Conservation (phyloP, 2,888 invertebrate species). For the Macaria liturata region DNA sequence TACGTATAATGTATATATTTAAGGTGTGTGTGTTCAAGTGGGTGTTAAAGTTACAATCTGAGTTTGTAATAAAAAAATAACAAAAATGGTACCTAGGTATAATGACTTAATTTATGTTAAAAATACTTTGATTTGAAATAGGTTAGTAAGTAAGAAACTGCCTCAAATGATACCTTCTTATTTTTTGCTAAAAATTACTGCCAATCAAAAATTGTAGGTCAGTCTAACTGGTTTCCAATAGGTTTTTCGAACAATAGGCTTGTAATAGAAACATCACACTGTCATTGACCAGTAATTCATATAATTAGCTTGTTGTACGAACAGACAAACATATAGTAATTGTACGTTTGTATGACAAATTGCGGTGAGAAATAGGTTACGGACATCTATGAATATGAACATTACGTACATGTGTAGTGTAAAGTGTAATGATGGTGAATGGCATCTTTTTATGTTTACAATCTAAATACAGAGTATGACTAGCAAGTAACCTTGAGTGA, state of each 20-base stretch:
- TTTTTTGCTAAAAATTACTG: too few relatives aligned
- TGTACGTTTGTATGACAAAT: slow-evolving; percentile 31
- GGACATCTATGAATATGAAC: slow-evolving; percentile 26
- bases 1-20: too few relatives aligned
- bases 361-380: slow-evolving; percentile 34
- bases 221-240: neutral
- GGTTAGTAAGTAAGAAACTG: too few relatives aligned
- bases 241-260: slow-evolving; percentile 4
- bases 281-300: slow-evolving; percentile 19
- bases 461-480: slow-evolving; percentile 1
- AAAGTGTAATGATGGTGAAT: slow-evolving; percentile 16
- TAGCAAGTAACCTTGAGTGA: too few relatives aligned
- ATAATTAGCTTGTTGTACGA: slow-evolving; percentile 15
- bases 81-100: too few relatives aligned
- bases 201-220: too few relatives aligned
- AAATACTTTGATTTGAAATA: too few relatives aligned
- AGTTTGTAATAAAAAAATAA: too few relatives aligned
- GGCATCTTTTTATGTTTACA: slow-evolving; percentile 13
- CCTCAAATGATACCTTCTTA: too few relatives aligned
- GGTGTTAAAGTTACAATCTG: too few relatives aligned
- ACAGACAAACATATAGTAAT: slow-evolving; percentile 9
- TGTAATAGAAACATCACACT: slow-evolving; percentile 6
- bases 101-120: too few relatives aligned
- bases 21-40: too few relatives aligned
- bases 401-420: slow-evolving; percentile 20